These are phyloP conservation scores for Callaeas wilsoni DNA, from an alignment of 2,113 vertebrate species.

Conservation along the genomic window DNA sequence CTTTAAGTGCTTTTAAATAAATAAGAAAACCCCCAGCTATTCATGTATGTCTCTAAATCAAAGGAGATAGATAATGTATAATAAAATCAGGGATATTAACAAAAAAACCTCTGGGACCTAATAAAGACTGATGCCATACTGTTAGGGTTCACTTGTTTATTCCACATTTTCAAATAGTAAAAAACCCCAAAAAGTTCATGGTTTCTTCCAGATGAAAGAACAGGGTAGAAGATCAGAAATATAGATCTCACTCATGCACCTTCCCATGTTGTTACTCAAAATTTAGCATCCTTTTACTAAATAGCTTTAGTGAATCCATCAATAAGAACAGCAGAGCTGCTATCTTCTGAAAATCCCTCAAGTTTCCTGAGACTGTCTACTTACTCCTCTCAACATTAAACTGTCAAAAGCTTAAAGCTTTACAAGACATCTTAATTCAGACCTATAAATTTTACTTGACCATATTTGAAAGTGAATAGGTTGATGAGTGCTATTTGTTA, in stretches of 20 bases:
- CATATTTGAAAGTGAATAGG: neutral
- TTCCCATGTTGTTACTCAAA: neutral
- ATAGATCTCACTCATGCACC: neutral
- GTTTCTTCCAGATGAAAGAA: neutral
- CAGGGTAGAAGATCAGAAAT: neutral
- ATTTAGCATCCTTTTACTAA: neutral
- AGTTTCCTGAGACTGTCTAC: neutral
- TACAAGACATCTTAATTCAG: neutral
- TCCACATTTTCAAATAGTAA: neutral
- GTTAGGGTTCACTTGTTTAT: neutral
- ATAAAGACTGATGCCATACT: neutral
- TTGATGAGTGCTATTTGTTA: neutral
- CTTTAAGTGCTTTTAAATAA: neutral
- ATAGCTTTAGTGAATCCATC: neutral
- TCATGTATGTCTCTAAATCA: neutral
- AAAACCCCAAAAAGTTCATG: neutral
- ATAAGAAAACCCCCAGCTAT: too few species aligned
- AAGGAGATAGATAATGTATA: neutral
- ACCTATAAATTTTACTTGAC: neutral
- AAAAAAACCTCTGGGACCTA: neutral
- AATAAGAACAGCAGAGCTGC: neutral
- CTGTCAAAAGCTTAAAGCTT: slow-evolving; percentile 11
- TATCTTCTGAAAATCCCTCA: neutral
- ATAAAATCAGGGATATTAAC: neutral
- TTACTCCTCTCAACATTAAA: neutral